Conservation (phyloP, 2,113 vertebrate genomes). For the Larimichthys crocea region DNA sequence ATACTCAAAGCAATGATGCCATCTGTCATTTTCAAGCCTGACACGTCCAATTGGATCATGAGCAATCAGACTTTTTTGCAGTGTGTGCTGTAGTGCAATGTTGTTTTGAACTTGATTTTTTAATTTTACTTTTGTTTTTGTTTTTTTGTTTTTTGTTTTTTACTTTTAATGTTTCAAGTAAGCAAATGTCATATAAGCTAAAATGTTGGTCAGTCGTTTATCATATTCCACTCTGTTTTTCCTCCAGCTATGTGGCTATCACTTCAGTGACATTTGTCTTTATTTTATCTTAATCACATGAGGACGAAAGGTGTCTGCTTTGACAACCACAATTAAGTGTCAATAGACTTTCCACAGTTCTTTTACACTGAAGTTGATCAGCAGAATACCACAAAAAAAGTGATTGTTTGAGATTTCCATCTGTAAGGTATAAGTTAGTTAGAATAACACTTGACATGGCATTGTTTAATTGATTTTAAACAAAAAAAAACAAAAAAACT, state of each 20-base stretch:
- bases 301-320: constrained; percentile 48
- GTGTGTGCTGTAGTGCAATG: constrained; percentile 78
- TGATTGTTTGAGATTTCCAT: constrained; percentile 44
- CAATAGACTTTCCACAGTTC: constrained; percentile 44
- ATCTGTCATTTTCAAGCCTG: constrained; percentile 71
- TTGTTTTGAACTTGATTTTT: constrained; percentile 54
- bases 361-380: constrained; percentile 55
- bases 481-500: constrained; percentile 36
- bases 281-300: constrained; percentile 33
- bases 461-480: constrained; percentile 61
- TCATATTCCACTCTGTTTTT: constrained; percentile 44
- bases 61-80: constrained; percentile 69
- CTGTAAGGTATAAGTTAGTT: constrained; percentile 50
- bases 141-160: constrained; percentile 13
- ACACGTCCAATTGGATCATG: constrained; percentile 65
- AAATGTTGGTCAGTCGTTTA: constrained; percentile 67
- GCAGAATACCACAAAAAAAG: constrained; percentile 42
- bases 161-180: constrained; percentile 50
- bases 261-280: constrained; percentile 43
- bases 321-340: constrained; percentile 41
- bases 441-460: constrained; percentile 38
- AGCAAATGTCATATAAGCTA: constrained; percentile 71
- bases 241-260: constrained; percentile 31
- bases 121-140: constrained; percentile 27
- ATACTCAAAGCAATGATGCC: constrained; percentile 82